These are phyloP conservation scores for Leptinotarsa haldemani DNA, from an alignment of 2,888 invertebrate species.

Conservation along the genomic window DNA sequence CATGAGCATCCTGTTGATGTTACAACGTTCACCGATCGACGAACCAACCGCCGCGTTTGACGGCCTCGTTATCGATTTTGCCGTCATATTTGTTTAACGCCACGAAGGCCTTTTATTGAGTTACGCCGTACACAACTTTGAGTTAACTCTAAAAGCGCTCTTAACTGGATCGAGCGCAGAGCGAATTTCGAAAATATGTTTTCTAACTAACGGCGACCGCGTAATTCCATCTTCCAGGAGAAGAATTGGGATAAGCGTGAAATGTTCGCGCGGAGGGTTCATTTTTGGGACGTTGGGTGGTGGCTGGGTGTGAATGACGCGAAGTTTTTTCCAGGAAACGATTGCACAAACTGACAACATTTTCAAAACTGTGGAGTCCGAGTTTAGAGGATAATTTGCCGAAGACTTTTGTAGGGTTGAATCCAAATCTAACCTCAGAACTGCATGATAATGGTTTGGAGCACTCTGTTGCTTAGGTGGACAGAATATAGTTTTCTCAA, in stretches of 20 bases:
- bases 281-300: no score
- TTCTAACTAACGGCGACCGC: not conserved
- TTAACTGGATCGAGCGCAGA: not conserved
- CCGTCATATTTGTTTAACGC: not conserved
- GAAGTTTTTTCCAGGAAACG: no score
- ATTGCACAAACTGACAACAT: no score
- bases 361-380: fast-evolving
- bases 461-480: no score
- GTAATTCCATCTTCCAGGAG: not conserved
- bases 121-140: conserved; percentile 11
- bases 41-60: not conserved
- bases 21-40: not conserved
- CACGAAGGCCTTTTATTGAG: conserved; percentile 10
- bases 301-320: no score
- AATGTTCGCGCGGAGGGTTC: no score
- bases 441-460: no score
- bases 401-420: no score
- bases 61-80: not conserved
- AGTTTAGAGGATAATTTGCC: no score
- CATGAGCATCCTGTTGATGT: not conserved
- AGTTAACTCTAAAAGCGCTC: conserved; percentile 5
- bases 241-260: no score
- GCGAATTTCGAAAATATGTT: not conserved
- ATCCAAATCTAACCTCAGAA: no score
- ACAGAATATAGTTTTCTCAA: no score